These are phyloP conservation scores for Crenuchus spilurus DNA, from an alignment of 2,797 vertebrate species.

Conservation along the genomic window DNA sequence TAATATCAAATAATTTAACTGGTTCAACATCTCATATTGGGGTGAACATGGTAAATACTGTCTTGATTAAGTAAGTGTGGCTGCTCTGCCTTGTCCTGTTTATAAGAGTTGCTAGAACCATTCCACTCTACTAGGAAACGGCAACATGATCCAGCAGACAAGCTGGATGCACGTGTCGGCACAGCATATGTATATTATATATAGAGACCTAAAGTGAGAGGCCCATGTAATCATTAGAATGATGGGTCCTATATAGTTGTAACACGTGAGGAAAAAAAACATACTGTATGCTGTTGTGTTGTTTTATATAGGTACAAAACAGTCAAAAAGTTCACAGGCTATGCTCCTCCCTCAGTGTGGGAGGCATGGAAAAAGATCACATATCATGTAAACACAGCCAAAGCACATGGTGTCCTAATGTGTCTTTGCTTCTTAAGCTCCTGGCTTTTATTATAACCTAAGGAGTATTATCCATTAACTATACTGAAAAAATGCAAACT, in stretches of 20 bases:
- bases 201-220: neutral
- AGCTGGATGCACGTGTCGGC: neutral
- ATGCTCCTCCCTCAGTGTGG: constrained; percentile 11
- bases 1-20: neutral
- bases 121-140: constrained; percentile 20
- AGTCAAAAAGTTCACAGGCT: neutral
- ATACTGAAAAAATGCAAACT: neutral
- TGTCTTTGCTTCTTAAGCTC: no score
- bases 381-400: constrained; percentile 50
- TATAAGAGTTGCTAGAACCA: constrained; percentile 13
- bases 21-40: neutral
- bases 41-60: neutral
- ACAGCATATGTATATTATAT: neutral
- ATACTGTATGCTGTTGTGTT: neutral
- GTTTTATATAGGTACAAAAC: neutral
- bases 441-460: no score
- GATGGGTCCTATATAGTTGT: neutral
- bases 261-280: neutral
- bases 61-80: neutral
- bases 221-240: neutral
- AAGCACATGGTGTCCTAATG: constrained; percentile 44
- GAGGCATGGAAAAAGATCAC: constrained; percentile 18
- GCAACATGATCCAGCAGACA: constrained; percentile 19
- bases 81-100: neutral
- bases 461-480: no score